phyloP scores from a whole-genome alignment of 2,113 vertebrate genomes.

The Crotalus viridis region DNA sequence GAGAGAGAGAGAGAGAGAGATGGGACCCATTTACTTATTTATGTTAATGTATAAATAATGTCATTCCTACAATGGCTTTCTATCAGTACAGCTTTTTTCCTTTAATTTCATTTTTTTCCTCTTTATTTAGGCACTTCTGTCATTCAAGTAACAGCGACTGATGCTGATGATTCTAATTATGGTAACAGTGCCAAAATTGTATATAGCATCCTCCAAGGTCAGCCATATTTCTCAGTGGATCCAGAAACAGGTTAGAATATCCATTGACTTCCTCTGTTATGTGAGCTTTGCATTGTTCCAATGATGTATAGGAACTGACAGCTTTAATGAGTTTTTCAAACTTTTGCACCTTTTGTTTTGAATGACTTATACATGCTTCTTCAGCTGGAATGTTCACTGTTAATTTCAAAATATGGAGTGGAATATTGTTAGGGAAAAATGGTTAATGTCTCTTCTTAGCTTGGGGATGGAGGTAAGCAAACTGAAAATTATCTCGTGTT shows the following conservation, averaged over 20 bases:
- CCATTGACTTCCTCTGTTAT: not conserved
- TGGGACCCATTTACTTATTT: not conserved
- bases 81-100: not conserved
- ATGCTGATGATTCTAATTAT: conserved; percentile 93
- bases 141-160: conserved; percentile 87
- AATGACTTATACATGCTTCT: not conserved
- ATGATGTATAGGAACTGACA: not conserved
- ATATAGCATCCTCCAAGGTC: conserved; percentile 95
- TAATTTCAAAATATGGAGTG: not conserved
- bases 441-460: not conserved
- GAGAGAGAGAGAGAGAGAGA: fast-evolving
- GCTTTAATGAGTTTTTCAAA: not conserved
- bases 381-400: not conserved
- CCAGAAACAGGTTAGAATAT: conserved; percentile 87
- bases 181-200: conserved; percentile 97
- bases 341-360: not conserved
- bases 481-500: no score
- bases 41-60: not conserved
- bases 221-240: conserved; percentile 97
- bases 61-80: not conserved
- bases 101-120: conserved; percentile 10
- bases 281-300: not conserved
- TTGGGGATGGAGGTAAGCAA: not conserved
- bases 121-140: conserved; percentile 85
- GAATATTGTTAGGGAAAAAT: not conserved